A percentile compares a stretch with the other conserved stretches of the same genome.
These are phyloP conservation scores for Trichomalopsis sarcophagae DNA, from an alignment of 1,140 invertebrate genomes.

Conservation along the genomic window DNA sequence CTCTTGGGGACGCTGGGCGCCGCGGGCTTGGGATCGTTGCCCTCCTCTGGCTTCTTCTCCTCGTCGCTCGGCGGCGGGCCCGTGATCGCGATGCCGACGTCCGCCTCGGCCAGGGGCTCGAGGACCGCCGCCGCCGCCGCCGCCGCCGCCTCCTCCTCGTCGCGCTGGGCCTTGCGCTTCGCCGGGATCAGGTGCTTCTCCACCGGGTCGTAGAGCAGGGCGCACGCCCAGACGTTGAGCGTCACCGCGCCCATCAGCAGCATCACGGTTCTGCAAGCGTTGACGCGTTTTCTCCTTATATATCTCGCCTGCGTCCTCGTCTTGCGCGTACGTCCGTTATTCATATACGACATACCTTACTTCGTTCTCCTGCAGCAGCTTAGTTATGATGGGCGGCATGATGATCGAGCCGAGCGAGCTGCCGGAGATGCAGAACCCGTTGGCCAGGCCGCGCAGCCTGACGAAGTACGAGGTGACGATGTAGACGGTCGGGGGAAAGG, in stretches of 20 bases:
- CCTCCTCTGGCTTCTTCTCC: no score
- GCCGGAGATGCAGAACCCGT: constrained; percentile 92
- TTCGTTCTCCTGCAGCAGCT: constrained; percentile 83
- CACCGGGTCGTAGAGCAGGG: constrained; percentile 88
- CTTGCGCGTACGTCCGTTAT: no score
- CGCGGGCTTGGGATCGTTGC: background rate
- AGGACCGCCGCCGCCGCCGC: constrained; percentile 36
- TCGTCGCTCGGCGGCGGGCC: constrained; percentile 34
- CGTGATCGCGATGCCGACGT: constrained; percentile 48
- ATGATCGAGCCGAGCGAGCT: constrained; percentile 90
- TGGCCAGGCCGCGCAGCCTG: constrained; percentile 86
- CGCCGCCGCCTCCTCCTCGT: constrained; percentile 40
- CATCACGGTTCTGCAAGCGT: constrained; percentile 80
- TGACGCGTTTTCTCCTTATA: no score
- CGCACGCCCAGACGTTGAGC: constrained; percentile 88
- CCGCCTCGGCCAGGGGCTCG: constrained; percentile 51
- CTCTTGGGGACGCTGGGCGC: constrained; percentile 71
- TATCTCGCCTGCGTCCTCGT: no score
- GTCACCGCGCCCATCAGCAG: constrained; percentile 88
- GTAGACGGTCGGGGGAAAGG: constrained; percentile 92
- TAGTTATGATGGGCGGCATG: constrained; percentile 83
- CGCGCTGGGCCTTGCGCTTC: constrained; percentile 61
- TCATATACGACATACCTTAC: constrained; percentile 84
- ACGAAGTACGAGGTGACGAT: constrained; percentile 93
- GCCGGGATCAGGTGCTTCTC: constrained; percentile 82